These are phyloP conservation scores for Apis mellifera DNA, from an alignment of 1,140 invertebrate genomes.

Conservation along the genomic window Amel_HAv3.1 CM009931.2:18859501-18860000, in stretches of 20 bases:
- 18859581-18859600: no score
- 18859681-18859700: no score
- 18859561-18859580: no score
- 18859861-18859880: constrained; percentile 24
- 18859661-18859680: no score
- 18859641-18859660: no score
- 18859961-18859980: neutral
- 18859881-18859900: constrained; percentile 37
- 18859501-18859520: neutral
- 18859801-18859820: neutral
- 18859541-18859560: neutral
- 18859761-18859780: neutral
- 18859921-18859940: neutral
- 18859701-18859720: no score
- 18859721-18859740: neutral
- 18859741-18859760: neutral
- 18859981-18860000: neutral
- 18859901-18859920: neutral
- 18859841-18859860: constrained; percentile 39
- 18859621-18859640: no score
- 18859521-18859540: neutral
- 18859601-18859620: no score
- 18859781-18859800: neutral
- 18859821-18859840: neutral
- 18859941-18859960: neutral